Conservation (phyloP, 2,797 vertebrate genomes). For the Thunnus albacares region DNA sequence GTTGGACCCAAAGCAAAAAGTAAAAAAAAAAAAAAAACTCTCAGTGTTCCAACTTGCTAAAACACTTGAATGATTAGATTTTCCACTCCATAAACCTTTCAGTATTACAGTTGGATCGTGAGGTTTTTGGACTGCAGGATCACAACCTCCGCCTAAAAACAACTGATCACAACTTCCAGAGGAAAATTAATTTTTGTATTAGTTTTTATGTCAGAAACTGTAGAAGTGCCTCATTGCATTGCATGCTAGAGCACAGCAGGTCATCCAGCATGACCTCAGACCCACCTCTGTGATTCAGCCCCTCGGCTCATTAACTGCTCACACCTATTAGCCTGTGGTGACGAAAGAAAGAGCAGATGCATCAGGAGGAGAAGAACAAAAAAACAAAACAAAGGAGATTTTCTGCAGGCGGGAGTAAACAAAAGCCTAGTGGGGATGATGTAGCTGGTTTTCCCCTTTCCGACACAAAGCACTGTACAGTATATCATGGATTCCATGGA, state of each 20-base stretch:
- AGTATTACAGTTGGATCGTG: conserved; percentile 9
- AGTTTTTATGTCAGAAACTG: conserved; percentile 14
- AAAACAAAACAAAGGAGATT: conserved; percentile 63
- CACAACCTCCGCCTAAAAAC: conserved; percentile 48
- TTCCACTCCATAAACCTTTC: conserved; percentile 52
- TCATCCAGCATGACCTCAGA: conserved; percentile 47
- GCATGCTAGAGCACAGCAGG: conserved; percentile 22
- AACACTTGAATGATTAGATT: conserved; percentile 42
- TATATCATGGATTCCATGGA: conserved; percentile 81
- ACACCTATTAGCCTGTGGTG: conserved; percentile 61
- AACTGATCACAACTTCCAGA: conserved; percentile 30
- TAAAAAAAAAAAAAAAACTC: not conserved
- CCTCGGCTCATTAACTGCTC: conserved; percentile 44
- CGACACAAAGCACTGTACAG: conserved; percentile 78
- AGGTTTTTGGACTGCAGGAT: conserved; percentile 16
- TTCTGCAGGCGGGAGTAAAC: conserved; percentile 63
- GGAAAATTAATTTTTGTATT: conserved; percentile 32
- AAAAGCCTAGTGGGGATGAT: conserved; percentile 72
- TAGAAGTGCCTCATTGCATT: conserved; percentile 24
- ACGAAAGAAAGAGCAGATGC: conserved; percentile 51
- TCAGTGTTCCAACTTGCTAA: conserved; percentile 12
- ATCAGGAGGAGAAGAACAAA: conserved; percentile 7
- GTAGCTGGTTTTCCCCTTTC: conserved; percentile 84
- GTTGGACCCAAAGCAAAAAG: not conserved
- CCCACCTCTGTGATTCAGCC: conserved; percentile 47